phyloP scores from a whole-genome alignment of 53 echinoderm and acorn worm genomes.

The Crossaster papposus region DNA sequence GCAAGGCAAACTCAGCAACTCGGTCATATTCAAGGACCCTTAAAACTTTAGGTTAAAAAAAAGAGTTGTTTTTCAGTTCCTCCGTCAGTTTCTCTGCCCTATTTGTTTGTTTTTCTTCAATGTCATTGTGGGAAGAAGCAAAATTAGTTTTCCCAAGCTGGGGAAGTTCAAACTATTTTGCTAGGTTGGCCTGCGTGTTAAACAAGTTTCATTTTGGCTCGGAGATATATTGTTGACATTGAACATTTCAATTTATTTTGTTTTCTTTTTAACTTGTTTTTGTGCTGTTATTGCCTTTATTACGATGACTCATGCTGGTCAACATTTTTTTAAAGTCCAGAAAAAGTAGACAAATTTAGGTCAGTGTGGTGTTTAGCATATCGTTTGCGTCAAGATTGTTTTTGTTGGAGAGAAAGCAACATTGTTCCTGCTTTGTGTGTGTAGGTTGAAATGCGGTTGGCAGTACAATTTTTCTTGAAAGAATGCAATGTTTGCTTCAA shows the following conservation, averaged over 20 bases:
- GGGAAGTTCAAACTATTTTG: neutral
- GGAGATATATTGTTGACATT: conserved; percentile 18
- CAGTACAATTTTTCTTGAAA: too few relatives aligned
- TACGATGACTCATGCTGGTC: conserved; percentile 11
- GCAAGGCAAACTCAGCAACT: too few relatives aligned
- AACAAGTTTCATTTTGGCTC: conserved; percentile 9
- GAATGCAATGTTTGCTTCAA: too few relatives aligned
- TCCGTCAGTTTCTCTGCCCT: neutral
- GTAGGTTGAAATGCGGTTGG: neutral
- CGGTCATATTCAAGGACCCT: too few relatives aligned
- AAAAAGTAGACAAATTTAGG: conserved; percentile 1
- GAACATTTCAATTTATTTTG: conserved; percentile 14
- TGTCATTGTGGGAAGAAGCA: conserved; percentile 24
- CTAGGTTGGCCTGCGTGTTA: neutral
- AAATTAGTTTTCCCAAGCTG: conserved; percentile 26
- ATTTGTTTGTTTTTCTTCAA: neutral
- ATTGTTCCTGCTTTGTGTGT: neutral
- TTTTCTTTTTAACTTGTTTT: neutral
- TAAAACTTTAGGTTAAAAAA: neutral
- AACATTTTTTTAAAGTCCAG: neutral
- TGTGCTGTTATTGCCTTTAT: conserved; percentile 18
- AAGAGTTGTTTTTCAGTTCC: neutral
- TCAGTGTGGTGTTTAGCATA: neutral
- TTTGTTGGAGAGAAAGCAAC: neutral
- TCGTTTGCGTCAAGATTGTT: neutral